phyloP scores from a whole-genome alignment of 2,888 invertebrate genomes.

The Noctuana brunneofusca region DNA sequence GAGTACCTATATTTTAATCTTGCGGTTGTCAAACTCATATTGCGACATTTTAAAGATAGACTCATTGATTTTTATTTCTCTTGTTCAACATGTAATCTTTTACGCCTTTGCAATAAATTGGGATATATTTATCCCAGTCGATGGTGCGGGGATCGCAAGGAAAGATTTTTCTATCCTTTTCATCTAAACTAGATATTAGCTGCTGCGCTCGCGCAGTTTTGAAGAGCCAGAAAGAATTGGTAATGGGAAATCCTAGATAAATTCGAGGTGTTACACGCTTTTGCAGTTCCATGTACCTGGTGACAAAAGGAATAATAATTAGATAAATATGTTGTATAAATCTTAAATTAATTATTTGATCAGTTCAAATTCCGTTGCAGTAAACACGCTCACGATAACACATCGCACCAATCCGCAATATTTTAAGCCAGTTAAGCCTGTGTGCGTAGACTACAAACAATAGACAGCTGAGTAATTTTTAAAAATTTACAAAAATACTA shows the following conservation, averaged over 20 bases:
- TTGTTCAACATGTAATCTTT: not conserved
- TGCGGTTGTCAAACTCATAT: too few species aligned
- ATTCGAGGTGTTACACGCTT: conserved; percentile 34
- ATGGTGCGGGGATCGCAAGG: not conserved
- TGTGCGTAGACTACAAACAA: too few species aligned
- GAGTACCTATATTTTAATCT: too few species aligned
- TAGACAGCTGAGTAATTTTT: too few species aligned
- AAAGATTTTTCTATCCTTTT: not conserved
- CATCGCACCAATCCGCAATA: too few species aligned
- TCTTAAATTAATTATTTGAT: too few species aligned
- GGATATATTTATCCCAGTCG: not conserved
- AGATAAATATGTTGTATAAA: not conserved
- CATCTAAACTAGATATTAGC: conserved; percentile 29
- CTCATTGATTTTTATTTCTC: not conserved
- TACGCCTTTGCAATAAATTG: not conserved
- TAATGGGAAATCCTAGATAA: not conserved
- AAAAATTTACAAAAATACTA: too few species aligned
- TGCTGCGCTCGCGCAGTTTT: conserved; percentile 31
- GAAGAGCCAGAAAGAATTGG: not conserved
- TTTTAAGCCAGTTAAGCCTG: too few species aligned
- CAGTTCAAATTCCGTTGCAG: too few species aligned
- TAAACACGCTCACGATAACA: too few species aligned
- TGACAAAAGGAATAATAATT: not conserved
- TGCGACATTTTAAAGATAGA: too few species aligned
- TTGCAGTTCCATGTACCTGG: conserved; percentile 50